phyloP scores from a whole-genome alignment of 2,888 invertebrate species.

The Endotricha flammealis region DNA sequence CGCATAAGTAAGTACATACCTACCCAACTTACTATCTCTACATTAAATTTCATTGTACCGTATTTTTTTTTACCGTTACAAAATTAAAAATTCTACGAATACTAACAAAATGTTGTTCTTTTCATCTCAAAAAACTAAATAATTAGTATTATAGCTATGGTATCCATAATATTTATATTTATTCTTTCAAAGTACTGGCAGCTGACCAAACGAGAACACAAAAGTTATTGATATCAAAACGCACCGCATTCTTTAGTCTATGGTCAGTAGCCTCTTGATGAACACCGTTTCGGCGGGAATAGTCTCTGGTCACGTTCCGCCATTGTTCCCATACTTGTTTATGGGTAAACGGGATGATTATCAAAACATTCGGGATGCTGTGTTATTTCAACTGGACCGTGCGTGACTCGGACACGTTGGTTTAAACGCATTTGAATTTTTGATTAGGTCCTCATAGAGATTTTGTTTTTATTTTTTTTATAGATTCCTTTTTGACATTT shows the following conservation, averaged over 20 bases:
- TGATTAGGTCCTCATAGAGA: constrained; percentile 36
- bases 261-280: constrained; percentile 16
- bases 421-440: constrained; percentile 45
- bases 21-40: too few relatives aligned
- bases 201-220: constrained; percentile 41
- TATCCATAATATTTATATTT: constrained; percentile 15
- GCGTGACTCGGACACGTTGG: constrained; percentile 39
- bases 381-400: constrained; percentile 72
- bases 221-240: constrained; percentile 41
- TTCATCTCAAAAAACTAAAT: too few relatives aligned
- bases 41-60: too few relatives aligned
- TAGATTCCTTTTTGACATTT: too few relatives aligned
- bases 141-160: constrained; percentile 1
- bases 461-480: constrained; percentile 8
- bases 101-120: too few relatives aligned
- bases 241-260: constrained; percentile 21
- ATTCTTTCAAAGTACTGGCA: constrained; percentile 28
- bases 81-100: too few relatives aligned
- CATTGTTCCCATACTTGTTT: constrained; percentile 41
- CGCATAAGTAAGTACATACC: too few relatives aligned
- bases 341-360: constrained; percentile 40
- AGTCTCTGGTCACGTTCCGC: constrained; percentile 68
- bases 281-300: constrained; percentile 37
- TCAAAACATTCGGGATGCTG: constrained; percentile 62
- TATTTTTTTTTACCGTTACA: too few relatives aligned